Base-by-base conservation (phyloP, 2,888 invertebrate genomes). In the Epinotia bilunana region DNA sequence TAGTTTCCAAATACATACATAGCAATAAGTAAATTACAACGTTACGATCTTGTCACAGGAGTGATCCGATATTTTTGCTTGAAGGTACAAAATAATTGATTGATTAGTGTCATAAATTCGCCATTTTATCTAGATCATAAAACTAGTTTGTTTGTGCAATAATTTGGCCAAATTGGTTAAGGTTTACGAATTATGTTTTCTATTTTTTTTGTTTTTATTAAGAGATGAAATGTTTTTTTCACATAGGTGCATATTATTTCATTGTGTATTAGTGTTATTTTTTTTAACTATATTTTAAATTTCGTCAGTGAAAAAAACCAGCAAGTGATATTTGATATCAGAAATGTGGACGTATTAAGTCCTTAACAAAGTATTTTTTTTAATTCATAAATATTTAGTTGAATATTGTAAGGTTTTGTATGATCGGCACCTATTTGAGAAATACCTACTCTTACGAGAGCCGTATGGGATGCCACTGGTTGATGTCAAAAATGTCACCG, bases 141-240 rank as follows among this genome's bases (percentile, higher is more conserved):
- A 76, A 63, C 67, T 79, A 77, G 72, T 74, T 77, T 76, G 58
- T 53, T 86, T 86, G 90, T 90, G 90, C 90, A 90, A 90, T 90
- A 88, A 82, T 81, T 84, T 83, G 83, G 89, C 90, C 90, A 90
- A 90, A 90, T 86, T 88, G 86, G 82, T 67, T 73, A 83, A 82
- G 76, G 72, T 63, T 77, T 71, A 20, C 74, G 70, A 68, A 55
- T 18, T 76, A 73, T n/a, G 53, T n/a, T 69, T 71, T 76, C 76
- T 73, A 72, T 74, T 71, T 62, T 72, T 43, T 58, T 68, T 64
- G 43, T 68, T 58, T 55, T 67, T 16, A 16, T 70, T 63, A 33
- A 60, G 20, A n/a, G 23, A 1, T 72, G 23, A 12, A 57, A 67
- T 33, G 67, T n/a, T 18, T 55, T 68, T 64, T 39, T 68, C 13